A percentile compares a stretch with the other conserved stretches of the same genome.
Conservation (phyloP, 2,797 vertebrate species). For the Bradypodion pumilum region DNA sequence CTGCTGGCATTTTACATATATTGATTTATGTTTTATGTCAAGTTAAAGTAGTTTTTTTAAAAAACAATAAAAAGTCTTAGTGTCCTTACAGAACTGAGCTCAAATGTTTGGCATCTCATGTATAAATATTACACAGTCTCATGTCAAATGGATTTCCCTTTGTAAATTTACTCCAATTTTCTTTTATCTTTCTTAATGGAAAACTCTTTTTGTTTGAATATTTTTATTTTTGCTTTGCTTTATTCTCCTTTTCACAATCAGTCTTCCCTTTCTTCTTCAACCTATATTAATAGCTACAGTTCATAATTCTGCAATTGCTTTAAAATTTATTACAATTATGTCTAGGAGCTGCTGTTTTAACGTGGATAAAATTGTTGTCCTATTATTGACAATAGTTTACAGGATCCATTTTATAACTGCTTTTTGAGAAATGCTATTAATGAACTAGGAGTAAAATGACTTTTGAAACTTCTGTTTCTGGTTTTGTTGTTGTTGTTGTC, state of each 20-base stretch:
- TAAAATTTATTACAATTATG: conserved; percentile 4
- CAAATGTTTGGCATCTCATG: not conserved
- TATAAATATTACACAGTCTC: too few species aligned
- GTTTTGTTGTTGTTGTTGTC: too few species aligned
- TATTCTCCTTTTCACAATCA: not conserved
- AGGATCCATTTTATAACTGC: not conserved
- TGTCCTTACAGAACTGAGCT: not conserved
- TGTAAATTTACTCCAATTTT: not conserved
- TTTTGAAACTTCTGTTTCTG: not conserved
- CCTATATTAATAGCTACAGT: conserved; percentile 4
- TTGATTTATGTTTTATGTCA: too few species aligned
- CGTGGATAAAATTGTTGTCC: not conserved
- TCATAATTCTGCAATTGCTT: conserved; percentile 7
- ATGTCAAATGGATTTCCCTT: not conserved
- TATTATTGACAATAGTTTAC: not conserved
- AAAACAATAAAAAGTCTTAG: too few species aligned
- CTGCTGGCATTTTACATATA: too few species aligned
- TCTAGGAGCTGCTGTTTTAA: conserved; percentile 8
- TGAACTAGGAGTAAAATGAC: not conserved
- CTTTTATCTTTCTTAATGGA: not conserved
- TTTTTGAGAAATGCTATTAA: conserved; percentile 17
- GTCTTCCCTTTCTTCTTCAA: not conserved
- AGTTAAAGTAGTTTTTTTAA: too few species aligned
- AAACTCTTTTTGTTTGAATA: not conserved
- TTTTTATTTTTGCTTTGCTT: too few species aligned